Evolutionary conservation across 2,113 vertebrate genomes (phyloP).

Genomic region (Orientallactaga bullata): DNA sequence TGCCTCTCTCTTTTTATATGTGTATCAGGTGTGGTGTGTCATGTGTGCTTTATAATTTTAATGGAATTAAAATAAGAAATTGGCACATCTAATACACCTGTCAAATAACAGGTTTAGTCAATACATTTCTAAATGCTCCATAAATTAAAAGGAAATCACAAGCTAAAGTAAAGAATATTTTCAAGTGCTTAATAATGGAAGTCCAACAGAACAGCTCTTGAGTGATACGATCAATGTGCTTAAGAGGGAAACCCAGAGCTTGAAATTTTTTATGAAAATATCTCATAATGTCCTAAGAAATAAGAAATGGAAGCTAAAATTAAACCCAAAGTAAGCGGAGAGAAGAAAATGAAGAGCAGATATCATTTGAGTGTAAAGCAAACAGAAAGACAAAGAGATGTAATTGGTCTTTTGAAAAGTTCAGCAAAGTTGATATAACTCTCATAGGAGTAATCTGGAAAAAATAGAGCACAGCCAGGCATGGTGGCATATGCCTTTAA

Average conservation of each 20-base stretch:
- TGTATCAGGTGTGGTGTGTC: not conserved
- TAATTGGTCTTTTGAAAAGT: slow-evolving; percentile 16
- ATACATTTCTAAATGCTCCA: not conserved
- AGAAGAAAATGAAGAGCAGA: not conserved
- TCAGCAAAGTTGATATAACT: not conserved
- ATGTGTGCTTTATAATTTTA: not conserved
- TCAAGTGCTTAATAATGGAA: not conserved
- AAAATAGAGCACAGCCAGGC: too few species aligned
- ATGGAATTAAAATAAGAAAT: not conserved
- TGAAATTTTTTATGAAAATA: slow-evolving; percentile 14
- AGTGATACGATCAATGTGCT: not conserved
- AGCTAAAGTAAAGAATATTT: not conserved
- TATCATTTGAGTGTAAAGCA: not conserved
- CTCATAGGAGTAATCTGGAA: not conserved
- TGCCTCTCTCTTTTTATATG: too few species aligned
- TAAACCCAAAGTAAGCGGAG: too few species aligned
- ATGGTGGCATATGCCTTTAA: too few species aligned
- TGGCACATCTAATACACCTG: not conserved
- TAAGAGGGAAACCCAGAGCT: not conserved
- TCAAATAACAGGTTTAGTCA: not conserved
- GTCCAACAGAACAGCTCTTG: not conserved
- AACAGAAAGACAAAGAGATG: not conserved
- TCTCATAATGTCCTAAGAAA: not conserved
- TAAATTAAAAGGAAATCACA: slow-evolving; percentile 3
- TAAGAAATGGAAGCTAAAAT: not conserved